phyloP scores from a whole-genome alignment of 2,888 invertebrate genomes.

The Rhopalosiphum nymphaeae region DNA sequence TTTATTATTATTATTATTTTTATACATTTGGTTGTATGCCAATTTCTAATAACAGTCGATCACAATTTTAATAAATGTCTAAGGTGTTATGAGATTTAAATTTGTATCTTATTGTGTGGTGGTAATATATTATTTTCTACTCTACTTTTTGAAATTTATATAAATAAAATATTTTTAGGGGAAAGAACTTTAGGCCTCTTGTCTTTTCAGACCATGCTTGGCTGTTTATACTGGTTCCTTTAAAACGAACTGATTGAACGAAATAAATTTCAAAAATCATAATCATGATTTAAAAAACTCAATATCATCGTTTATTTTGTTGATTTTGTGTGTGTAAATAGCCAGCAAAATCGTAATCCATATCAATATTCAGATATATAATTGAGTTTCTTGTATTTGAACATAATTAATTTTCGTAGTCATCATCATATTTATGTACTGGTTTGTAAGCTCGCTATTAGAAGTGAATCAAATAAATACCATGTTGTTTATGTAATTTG shows the following conservation, averaged over 20 bases:
- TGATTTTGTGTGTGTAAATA: background rate
- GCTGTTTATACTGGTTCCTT: background rate
- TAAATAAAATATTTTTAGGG: background rate
- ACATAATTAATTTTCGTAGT: conserved; percentile 14
- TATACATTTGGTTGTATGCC: background rate
- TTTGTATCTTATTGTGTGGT: background rate
- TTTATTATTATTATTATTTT: background rate
- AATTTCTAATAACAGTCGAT: background rate
- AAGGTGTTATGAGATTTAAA: background rate
- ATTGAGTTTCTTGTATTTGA: background rate
- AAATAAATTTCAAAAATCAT: background rate
- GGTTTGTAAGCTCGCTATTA: background rate
- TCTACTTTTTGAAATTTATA: background rate
- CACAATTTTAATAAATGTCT: background rate
- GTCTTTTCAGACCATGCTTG: background rate
- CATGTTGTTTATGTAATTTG: conserved; percentile 16
- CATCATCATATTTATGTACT: conserved; percentile 1
- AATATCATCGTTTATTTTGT: background rate
- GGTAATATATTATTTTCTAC: background rate
- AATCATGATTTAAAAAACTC: background rate
- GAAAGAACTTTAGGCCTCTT: background rate
- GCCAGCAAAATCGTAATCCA: background rate
- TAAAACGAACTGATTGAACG: background rate
- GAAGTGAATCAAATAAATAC: conserved; percentile 33
- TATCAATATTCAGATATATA: background rate